phyloP scores from a whole-genome alignment of 2,888 invertebrate species.

The Thecophora atra region DNA sequence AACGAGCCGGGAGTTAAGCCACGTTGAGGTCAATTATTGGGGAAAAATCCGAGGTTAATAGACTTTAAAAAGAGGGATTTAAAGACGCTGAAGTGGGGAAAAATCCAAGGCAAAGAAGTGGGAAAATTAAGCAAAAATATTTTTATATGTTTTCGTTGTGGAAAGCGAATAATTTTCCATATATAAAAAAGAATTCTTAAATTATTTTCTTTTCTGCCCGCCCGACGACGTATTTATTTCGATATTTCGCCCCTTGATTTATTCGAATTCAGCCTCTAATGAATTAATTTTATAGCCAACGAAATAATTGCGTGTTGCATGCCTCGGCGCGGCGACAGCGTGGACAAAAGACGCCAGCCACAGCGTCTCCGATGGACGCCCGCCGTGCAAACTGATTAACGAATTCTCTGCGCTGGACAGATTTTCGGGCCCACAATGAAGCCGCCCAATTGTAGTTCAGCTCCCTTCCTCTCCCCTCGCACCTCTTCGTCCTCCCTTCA shows the following conservation, averaged over 20 bases:
- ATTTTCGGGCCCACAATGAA: constrained; percentile 42
- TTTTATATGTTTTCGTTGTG: too few species aligned
- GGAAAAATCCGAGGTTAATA: neutral
- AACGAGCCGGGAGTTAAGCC: neutral
- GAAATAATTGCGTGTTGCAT: constrained; percentile 25
- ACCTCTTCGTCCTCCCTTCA: neutral
- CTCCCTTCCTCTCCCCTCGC: neutral
- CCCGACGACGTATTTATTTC: neutral
- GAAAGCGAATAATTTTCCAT: too few species aligned
- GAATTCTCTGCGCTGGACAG: constrained; percentile 53
- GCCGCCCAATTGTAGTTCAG: constrained; percentile 18
- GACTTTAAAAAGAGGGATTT: constrained; percentile 28
- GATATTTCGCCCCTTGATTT: neutral
- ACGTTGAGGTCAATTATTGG: neutral
- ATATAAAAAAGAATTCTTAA: too few species aligned
- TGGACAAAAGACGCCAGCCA: constrained; percentile 19
- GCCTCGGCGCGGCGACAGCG: neutral
- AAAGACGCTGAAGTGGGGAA: too few species aligned
- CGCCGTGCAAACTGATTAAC: constrained; percentile 52
- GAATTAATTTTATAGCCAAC: constrained; percentile 16
- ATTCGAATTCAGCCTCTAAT: constrained; percentile 1
- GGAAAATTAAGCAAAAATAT: too few species aligned
- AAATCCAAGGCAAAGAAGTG: too few species aligned
- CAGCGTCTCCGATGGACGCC: constrained; percentile 41
- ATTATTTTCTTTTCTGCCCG: too few species aligned